Percentiles rank a stretch among this genome's conserved stretches.
Conservation (phyloP, 2,113 vertebrate species). For the Equus quagga region DNA sequence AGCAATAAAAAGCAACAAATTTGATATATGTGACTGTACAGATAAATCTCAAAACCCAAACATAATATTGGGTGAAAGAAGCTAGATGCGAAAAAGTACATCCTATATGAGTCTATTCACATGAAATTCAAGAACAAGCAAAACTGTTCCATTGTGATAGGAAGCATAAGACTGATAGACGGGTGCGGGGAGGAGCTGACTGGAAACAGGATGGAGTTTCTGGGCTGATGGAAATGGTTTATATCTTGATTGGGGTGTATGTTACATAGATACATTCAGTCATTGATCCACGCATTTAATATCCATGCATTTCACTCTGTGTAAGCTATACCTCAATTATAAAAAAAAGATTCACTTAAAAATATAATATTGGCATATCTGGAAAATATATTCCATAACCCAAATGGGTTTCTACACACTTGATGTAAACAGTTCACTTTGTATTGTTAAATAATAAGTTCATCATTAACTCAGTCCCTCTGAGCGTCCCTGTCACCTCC, state of each 20-base stretch:
- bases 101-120: background rate
- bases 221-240: background rate
- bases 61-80: background rate
- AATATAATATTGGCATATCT: background rate
- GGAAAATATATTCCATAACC: background rate
- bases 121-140: conserved; percentile 27
- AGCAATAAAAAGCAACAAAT: conserved; percentile 45
- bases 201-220: background rate
- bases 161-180: background rate
- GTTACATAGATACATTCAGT: background rate
- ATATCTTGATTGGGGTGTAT: background rate
- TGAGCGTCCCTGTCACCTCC: background rate
- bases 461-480: background rate
- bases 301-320: background rate
- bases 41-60: conserved; percentile 47
- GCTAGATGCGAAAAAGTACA: background rate
- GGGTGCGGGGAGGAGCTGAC: fast-evolving
- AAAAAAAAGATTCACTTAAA: background rate
- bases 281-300: background rate
- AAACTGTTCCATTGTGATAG: background rate
- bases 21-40: background rate
- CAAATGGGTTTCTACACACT: background rate
- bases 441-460: background rate
- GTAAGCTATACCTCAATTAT: background rate
- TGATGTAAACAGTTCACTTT: background rate